These are phyloP conservation scores for Drosophila funebris DNA, from an alignment of 1,140 invertebrate species.

Conservation along the genomic window DNA sequence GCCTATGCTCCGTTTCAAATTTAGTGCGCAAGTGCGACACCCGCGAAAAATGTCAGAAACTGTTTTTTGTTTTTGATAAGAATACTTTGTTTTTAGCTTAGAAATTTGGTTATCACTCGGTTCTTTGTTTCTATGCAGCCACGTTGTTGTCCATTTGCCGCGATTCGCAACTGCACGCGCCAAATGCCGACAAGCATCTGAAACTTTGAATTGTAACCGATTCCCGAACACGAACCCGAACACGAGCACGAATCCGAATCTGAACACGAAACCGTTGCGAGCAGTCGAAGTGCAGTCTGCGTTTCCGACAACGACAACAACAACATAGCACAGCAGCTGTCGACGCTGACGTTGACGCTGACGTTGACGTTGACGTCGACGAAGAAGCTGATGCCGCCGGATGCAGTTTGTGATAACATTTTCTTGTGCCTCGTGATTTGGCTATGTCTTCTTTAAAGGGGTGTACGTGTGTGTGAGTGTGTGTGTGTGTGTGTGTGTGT, in stretches of 20 bases:
- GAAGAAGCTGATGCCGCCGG: slow-evolving; percentile 47
- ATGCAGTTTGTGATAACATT: slow-evolving; percentile 80
- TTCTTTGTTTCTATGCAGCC: not conserved
- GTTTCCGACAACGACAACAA: not conserved
- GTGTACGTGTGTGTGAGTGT: not conserved
- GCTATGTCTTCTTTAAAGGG: not conserved
- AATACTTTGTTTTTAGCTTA: not conserved
- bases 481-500: slow-evolving; percentile 6
- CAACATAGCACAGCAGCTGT: not conserved
- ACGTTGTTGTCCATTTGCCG: slow-evolving; percentile 9
- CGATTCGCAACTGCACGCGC: slow-evolving; percentile 68
- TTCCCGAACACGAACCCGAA: not conserved
- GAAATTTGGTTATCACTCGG: not conserved
- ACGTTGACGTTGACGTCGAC: not conserved
- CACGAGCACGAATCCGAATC: slow-evolving; percentile 9
- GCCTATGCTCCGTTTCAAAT: not conserved
- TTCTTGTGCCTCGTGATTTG: slow-evolving; percentile 63
- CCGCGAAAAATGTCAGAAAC: slow-evolving; percentile 8
- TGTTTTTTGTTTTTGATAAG: not conserved
- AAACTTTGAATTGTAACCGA: slow-evolving; percentile 40
- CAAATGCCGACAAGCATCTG: slow-evolving; percentile 78
- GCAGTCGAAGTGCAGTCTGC: not conserved
- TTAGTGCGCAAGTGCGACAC: slow-evolving; percentile 56
- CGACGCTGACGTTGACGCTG: not conserved
- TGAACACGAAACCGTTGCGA: slow-evolving; percentile 18